These are phyloP conservation scores for Epinephelus coioides DNA, from an alignment of 2,797 vertebrate species.

Conservation along the genomic window DNA sequence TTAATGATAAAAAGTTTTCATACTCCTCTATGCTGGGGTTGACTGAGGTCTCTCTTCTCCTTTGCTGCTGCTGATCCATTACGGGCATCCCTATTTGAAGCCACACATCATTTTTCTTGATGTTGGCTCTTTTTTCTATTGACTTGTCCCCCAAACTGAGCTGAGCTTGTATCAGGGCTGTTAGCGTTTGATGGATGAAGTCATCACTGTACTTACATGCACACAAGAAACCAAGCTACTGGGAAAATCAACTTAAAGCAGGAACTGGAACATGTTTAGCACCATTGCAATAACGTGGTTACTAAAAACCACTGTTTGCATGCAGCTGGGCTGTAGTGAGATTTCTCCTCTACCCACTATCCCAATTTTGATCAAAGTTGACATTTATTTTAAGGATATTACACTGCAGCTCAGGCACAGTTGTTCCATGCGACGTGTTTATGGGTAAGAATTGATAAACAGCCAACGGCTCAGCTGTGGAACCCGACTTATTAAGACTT, in stretches of 20 bases:
- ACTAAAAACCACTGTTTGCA: neutral
- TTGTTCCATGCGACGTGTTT: neutral
- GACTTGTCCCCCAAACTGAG: slow-evolving; percentile 38
- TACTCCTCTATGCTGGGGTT: neutral
- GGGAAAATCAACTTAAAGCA: neutral
- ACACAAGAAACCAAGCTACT: neutral
- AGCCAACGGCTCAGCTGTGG: slow-evolving; percentile 12
- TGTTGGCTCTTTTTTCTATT: neutral
- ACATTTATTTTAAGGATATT: neutral
- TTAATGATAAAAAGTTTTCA: slow-evolving; percentile 7
- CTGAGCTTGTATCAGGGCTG: slow-evolving; percentile 1
- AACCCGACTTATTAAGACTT: slow-evolving; percentile 11
- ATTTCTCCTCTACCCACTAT: neutral
- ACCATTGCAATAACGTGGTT: neutral
- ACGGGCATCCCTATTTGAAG: slow-evolving; percentile 28
- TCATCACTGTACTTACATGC: slow-evolving; percentile 18
- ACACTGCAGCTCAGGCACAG: neutral
- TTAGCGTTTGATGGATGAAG: slow-evolving; percentile 44
- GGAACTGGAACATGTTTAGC: neutral
- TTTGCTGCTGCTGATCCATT: slow-evolving; percentile 38
- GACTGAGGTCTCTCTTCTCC: neutral
- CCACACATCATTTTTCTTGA: slow-evolving; percentile 38
- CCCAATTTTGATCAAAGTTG: neutral
- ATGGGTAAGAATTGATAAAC: slow-evolving; percentile 11
- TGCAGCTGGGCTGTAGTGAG: neutral